Base-by-base conservation (phyloP, 2,113 vertebrate species). In the Odontophorus gujanensis region DNA sequence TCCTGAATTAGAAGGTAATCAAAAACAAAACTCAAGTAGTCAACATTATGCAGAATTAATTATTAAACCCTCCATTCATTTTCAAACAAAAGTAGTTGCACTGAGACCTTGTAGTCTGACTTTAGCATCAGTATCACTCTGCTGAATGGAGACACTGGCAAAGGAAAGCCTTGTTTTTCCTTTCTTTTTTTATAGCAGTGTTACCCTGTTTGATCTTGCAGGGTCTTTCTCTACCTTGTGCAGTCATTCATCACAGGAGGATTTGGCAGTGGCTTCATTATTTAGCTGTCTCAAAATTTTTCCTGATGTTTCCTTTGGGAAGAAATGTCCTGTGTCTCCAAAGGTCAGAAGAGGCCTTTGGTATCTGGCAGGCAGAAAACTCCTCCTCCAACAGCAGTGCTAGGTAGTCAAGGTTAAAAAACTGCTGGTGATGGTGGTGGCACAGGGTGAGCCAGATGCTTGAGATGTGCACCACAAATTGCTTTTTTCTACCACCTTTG, bases 61-160 rank as follows among this genome's bases (percentile, higher is more conserved):
- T 73, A 65, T 85, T 69, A 78, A 94, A 89, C 55, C 59, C 34
- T 90, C n/a, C 20, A 28, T 68, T 71, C 50, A 9, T 77, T 87
- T 89, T 89, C 63, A 85, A 47, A 83, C 28, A 26, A 80, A 48
- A 89, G 89, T 30, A 73, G 48, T 43, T 48, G 65, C 62, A 63
- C 21, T 73, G 67, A 34, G 67, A 80, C 48, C 28, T 82, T 32
- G 7, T 34, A 36, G 25, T 48, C 75, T 85, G 66, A 85, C 81
- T 77, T 85, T 22, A 80, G 28, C 59, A 58, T 77, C 0, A 2
- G 47, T 81, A 40, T 11, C 34, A 20, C 38, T 34, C 72, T n/a
- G 68, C 84, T 96, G 59, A 71, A 69, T 50, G 85, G 71, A 80
- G 11, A 83, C 62, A 28, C 69, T 75, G 77, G 7, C 73, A 57